A percentile compares a stretch with the other conserved stretches of the same genome.
These are phyloP conservation scores for Horisme vitalbata DNA, from an alignment of 2,888 invertebrate genomes.

Conservation along the genomic window DNA sequence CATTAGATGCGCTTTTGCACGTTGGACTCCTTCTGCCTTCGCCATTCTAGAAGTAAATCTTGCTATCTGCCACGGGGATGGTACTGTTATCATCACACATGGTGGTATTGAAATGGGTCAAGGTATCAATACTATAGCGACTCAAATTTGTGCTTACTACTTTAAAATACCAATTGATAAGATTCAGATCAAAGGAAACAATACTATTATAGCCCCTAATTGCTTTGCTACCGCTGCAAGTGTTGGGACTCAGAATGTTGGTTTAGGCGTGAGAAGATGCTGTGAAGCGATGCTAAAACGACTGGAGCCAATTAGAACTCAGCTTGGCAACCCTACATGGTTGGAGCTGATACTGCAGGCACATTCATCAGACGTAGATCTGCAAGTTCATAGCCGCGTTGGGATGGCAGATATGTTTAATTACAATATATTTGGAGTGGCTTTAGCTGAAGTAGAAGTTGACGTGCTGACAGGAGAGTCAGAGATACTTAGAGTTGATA, in stretches of 20 bases:
- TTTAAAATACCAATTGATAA: conserved; percentile 84
- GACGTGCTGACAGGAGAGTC: conserved; percentile 88
- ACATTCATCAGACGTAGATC: conserved; percentile 45
- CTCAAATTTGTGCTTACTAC: conserved; percentile 85
- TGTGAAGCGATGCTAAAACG: conserved; percentile 71
- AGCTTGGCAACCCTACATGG: conserved; percentile 70
- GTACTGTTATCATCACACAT: conserved; percentile 84
- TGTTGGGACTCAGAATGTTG: conserved; percentile 85
- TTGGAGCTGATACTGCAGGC: conserved; percentile 75
- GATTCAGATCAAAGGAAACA: conserved; percentile 85
- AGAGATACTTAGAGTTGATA: conserved; percentile 82
- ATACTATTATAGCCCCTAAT: conserved; percentile 85
- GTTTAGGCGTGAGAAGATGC: conserved; percentile 75
- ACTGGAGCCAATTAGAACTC: conserved; percentile 63
- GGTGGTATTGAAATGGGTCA: conserved; percentile 87
- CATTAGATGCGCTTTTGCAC: conserved; percentile 83
- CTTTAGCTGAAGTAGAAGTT: conserved; percentile 85
- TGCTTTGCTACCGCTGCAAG: conserved; percentile 85
- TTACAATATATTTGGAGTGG: conserved; percentile 76
- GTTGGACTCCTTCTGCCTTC: conserved; percentile 69
- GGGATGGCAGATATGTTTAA: conserved; percentile 36
- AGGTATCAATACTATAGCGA: conserved; percentile 87
- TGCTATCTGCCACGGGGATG: conserved; percentile 84
- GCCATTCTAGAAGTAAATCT: conserved; percentile 73
- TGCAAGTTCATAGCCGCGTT: conserved; percentile 51